These are phyloP conservation scores for Scomberomorus guttatus DNA, from an alignment of 2,797 vertebrate species.

Conservation along the genomic window DNA sequence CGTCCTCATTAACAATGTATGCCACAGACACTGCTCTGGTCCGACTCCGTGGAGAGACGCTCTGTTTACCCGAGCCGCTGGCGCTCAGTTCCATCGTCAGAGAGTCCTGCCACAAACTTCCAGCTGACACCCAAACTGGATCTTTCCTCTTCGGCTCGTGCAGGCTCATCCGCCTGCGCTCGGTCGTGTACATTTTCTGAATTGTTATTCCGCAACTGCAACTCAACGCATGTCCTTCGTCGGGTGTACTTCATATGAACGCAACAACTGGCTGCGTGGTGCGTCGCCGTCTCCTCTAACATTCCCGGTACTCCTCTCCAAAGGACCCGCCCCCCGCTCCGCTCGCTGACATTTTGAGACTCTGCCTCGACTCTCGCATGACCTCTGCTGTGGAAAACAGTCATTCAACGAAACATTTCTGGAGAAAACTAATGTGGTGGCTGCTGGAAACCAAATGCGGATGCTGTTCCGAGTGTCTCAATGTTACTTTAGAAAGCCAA, in stretches of 20 bases:
- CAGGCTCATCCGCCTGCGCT: slow-evolving; percentile 87
- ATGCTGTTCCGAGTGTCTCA: background rate
- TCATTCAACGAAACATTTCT: background rate
- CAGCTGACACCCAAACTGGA: slow-evolving; percentile 81
- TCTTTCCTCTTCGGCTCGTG: slow-evolving; percentile 78
- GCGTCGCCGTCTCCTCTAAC: slow-evolving; percentile 50
- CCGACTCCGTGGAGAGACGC: slow-evolving; percentile 76
- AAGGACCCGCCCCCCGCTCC: slow-evolving; percentile 55
- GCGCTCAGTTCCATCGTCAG: slow-evolving; percentile 80
- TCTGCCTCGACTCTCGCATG: slow-evolving; percentile 37
- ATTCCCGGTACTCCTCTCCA: slow-evolving; percentile 54
- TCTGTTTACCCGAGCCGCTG: slow-evolving; percentile 63
- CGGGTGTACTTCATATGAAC: background rate
- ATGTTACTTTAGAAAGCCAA: no score
- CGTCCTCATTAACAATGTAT: slow-evolving; percentile 84
- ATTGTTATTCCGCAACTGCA: background rate
- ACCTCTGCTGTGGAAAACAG: slow-evolving; percentile 51
- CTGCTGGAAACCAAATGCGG: background rate
- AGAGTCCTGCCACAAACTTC: slow-evolving; percentile 91
- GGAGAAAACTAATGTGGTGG: background rate
- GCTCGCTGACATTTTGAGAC: slow-evolving; percentile 22
- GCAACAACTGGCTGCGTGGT: slow-evolving; percentile 33
- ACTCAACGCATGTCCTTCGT: slow-evolving; percentile 1
- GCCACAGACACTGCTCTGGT: slow-evolving; percentile 85
- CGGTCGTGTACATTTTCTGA: slow-evolving; percentile 82